Evolutionary conservation across 2,113 vertebrate genomes (phyloP).

Genomic region (Macaca nemestrina): DNA sequence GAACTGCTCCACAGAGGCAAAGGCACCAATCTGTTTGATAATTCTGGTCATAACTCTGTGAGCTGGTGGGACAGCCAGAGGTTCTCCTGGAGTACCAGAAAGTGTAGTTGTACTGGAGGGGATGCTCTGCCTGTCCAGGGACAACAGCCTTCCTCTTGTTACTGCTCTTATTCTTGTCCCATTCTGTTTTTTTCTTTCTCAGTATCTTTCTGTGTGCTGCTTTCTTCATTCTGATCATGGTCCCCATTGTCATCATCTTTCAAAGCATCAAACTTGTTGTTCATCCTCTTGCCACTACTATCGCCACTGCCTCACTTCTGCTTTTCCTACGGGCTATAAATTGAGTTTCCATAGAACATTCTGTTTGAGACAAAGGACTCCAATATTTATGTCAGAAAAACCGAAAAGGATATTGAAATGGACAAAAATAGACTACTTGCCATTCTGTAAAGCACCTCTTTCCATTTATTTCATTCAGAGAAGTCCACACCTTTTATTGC

Average conservation of each 20-base stretch:
- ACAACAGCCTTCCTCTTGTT: background rate
- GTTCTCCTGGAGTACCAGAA: background rate
- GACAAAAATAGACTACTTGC: background rate
- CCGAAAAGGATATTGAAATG: background rate
- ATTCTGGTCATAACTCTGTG: background rate
- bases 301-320: background rate
- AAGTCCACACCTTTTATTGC: background rate
- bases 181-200: background rate
- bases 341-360: slow-evolving; percentile 1
- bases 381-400: slow-evolving; percentile 9
- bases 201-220: background rate
- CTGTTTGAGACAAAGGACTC: background rate
- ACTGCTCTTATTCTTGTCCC: background rate
- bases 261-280: background rate
- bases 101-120: background rate
- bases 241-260: background rate
- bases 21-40: background rate
- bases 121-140: background rate
- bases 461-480: background rate
- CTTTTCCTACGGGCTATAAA: background rate
- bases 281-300: slow-evolving; percentile 75
- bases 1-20: background rate
- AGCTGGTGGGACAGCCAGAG: background rate
- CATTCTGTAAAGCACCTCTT: background rate
- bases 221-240: background rate